These are phyloP conservation scores for Heliconius melpomene DNA, from an alignment of 1,140 invertebrate genomes.

Conservation along the genomic window DNA sequence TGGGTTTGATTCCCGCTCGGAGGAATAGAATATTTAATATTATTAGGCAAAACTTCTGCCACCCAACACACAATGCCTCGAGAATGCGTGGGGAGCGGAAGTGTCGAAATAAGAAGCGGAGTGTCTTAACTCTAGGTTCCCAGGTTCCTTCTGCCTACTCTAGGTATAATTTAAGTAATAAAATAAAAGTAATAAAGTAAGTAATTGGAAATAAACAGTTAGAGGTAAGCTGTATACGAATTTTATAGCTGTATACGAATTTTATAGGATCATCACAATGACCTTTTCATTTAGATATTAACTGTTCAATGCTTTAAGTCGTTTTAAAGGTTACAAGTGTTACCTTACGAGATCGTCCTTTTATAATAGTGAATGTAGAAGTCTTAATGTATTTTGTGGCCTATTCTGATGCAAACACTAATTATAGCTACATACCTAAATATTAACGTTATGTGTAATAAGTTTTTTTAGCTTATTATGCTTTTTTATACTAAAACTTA, in stretches of 20 bases:
- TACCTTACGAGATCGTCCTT: constrained; percentile 10
- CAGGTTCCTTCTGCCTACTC: neutral
- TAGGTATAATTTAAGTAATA: no score
- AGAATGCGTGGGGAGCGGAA: no score
- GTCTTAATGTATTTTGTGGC: neutral
- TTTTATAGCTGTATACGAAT: neutral
- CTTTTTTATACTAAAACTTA: neutral
- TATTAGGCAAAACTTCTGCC: no score
- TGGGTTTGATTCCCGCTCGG: no score
- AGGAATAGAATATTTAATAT: no score
- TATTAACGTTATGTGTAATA: no score
- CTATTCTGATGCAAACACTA: neutral
- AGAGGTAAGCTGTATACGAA: no score
- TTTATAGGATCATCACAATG: neutral
- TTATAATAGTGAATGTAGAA: constrained; percentile 7
- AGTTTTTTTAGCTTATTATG: neutral
- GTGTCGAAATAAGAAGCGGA: no score
- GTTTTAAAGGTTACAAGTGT: neutral
- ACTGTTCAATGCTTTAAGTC: neutral
- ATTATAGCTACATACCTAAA: neutral
- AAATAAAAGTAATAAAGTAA: no score
- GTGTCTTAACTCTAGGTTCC: neutral
- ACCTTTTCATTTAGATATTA: neutral
- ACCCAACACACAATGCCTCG: no score
- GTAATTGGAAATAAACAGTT: no score